A percentile compares a stretch with the other conserved stretches of the same genome.
phyloP scores from a whole-genome alignment of 2,888 invertebrate species.

The Vanessa cardui region DNA sequence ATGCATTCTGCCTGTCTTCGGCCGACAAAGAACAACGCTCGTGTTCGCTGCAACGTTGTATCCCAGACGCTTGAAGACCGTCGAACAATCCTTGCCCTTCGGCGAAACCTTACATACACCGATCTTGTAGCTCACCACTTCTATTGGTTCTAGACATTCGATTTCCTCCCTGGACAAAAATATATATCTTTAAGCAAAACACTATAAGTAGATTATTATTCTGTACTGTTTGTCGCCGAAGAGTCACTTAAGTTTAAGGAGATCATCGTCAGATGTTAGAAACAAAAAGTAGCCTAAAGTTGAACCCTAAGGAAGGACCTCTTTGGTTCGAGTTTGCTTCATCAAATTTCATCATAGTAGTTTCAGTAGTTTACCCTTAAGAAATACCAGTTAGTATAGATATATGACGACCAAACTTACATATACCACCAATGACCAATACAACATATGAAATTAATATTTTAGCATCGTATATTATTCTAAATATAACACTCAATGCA shows the following conservation, averaged over 20 bases:
- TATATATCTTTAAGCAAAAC: neutral
- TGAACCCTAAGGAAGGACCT: too few species aligned
- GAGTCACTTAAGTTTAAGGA: too few species aligned
- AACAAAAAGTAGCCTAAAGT: too few species aligned
- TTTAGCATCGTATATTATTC: neutral
- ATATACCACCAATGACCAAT: too few species aligned
- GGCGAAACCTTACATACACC: slow-evolving; percentile 97
- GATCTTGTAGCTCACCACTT: slow-evolving; percentile 96
- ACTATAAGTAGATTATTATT: neutral
- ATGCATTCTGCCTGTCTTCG: slow-evolving; percentile 98
- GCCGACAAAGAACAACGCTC: slow-evolving; percentile 96
- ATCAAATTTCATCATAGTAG: too few species aligned
- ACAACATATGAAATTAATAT: too few species aligned
- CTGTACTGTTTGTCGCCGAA: too few species aligned
- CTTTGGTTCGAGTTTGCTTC: too few species aligned
- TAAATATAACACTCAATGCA: neutral
- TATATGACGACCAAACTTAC: too few species aligned
- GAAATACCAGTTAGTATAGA: too few species aligned
- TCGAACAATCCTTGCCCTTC: slow-evolving; percentile 96
- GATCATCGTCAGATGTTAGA: too few species aligned
- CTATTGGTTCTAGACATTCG: slow-evolving; percentile 94
- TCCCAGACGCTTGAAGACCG: slow-evolving; percentile 94
- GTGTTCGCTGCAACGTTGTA: slow-evolving; percentile 94
- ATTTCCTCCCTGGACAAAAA: slow-evolving; percentile 85
- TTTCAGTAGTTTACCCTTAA: too few species aligned